Conservation (phyloP, 2,888 invertebrate genomes). For the Meteorus cinctellus region DNA sequence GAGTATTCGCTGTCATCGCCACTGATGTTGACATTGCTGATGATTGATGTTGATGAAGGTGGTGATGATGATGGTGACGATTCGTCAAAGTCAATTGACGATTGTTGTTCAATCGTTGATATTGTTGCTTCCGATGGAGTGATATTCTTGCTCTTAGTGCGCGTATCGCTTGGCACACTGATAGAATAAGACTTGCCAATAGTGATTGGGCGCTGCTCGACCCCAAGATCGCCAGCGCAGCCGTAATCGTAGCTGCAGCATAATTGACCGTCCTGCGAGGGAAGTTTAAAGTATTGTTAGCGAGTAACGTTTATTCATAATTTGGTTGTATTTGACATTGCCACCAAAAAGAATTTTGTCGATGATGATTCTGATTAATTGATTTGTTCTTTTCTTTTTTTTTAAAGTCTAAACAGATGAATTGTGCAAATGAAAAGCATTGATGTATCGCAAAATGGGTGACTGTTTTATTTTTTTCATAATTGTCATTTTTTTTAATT, state of each 20-base stretch:
- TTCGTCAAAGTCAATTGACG: neutral
- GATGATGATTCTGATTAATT: neutral
- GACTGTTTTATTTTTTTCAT: neutral
- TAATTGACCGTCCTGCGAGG: conserved; percentile 74
- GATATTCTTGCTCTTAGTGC: conserved; percentile 59
- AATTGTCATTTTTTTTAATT: neutral
- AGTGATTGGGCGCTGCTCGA: conserved; percentile 60
- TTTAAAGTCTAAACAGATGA: neutral
- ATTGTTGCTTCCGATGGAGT: conserved; percentile 68
- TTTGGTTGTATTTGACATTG: conserved; percentile 6
- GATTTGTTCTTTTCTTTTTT: neutral
- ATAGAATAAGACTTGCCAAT: conserved; percentile 58
- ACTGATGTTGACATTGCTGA: neutral
- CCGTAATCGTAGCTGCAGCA: conserved; percentile 75
- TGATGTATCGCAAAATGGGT: too few species aligned
- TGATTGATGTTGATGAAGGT: conserved; percentile 16
- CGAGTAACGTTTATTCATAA: conserved; percentile 19
- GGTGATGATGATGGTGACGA: conserved; percentile 43
- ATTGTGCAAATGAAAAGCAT: too few species aligned
- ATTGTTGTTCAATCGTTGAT: conserved; percentile 62
- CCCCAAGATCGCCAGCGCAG: conserved; percentile 72
- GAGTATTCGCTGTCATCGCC: conserved; percentile 21
- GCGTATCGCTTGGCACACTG: conserved; percentile 57
- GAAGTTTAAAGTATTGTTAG: conserved; percentile 28
- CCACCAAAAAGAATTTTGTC: conserved; percentile 37